Percentiles rank a stretch among this genome's conserved stretches.
Conservation (phyloP, 2,113 vertebrate species). For the Ifrita kowaldi region DNA sequence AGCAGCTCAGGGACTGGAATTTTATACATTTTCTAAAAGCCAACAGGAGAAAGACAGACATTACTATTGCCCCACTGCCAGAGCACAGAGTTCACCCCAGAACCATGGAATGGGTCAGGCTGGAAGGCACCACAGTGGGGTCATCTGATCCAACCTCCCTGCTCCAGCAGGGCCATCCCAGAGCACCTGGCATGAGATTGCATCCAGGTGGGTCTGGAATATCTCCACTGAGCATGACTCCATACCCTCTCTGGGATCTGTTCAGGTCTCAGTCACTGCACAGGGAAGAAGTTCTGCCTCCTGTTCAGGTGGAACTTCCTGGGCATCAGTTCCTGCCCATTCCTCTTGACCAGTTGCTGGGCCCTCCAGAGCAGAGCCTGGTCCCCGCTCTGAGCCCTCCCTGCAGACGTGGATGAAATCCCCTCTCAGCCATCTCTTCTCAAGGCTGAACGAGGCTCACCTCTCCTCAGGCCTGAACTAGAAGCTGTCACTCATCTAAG, state of each 20-base stretch:
- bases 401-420: not conserved
- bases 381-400: not conserved
- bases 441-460: not conserved
- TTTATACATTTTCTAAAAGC: not conserved
- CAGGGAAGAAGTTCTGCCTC: not conserved
- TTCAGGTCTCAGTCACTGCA: fast-evolving
- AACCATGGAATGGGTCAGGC: not conserved
- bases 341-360: not conserved
- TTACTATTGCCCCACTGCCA: not conserved
- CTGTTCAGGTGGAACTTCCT: not conserved
- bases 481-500: not conserved
- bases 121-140: not conserved
- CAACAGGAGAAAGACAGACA: fast-evolving
- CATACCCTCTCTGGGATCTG: not conserved
- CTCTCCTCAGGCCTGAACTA: not conserved
- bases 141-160: not conserved
- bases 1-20: not conserved
- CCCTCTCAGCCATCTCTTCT: not conserved
- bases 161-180: not conserved
- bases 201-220: not conserved
- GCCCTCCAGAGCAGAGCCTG: not conserved
- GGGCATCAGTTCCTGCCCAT: fast-evolving
- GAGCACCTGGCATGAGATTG: fast-evolving
- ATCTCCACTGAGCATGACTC: not conserved
- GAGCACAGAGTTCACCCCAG: not conserved